These are phyloP conservation scores for Channallabes apus DNA, from an alignment of 2,797 vertebrate genomes.

Conservation along the genomic window DNA sequence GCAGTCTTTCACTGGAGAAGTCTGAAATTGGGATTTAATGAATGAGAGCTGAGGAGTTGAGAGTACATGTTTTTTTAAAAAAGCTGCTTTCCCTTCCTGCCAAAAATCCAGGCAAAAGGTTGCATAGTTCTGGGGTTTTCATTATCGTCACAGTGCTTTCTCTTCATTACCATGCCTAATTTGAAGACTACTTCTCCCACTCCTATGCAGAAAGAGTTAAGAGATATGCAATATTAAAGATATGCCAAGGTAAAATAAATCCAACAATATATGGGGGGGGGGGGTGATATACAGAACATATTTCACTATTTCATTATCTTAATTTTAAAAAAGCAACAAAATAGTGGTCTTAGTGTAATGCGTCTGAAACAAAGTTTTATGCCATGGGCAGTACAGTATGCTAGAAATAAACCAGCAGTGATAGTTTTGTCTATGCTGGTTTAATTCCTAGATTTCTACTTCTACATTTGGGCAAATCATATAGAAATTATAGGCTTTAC, in stretches of 20 bases:
- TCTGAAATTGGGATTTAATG: constrained; percentile 8
- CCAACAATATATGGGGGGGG: neutral
- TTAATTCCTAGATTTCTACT: neutral
- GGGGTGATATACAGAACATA: neutral
- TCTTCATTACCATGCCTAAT: constrained; percentile 57
- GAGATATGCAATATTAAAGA: too few relatives aligned
- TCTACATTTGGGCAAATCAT: neutral
- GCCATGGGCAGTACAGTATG: neutral
- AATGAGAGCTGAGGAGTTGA: constrained; percentile 25
- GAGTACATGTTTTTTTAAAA: constrained; percentile 24
- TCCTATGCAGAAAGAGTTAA: constrained; percentile 73
- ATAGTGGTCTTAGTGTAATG: neutral
- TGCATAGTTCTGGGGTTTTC: constrained; percentile 3
- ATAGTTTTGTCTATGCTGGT: neutral
- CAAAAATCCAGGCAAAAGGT: constrained; percentile 33
- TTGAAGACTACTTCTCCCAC: constrained; percentile 90
- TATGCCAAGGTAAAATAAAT: neutral
- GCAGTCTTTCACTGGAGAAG: constrained; percentile 42
- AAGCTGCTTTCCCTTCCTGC: constrained; percentile 18
- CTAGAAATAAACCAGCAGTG: neutral
- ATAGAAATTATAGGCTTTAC: neutral
- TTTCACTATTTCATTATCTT: neutral
- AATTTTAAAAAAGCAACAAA: neutral
- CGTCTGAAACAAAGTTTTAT: neutral
- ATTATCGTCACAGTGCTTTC: neutral